phyloP scores from a whole-genome alignment of 2,113 vertebrate genomes.

The Sceloporus undulatus region DNA sequence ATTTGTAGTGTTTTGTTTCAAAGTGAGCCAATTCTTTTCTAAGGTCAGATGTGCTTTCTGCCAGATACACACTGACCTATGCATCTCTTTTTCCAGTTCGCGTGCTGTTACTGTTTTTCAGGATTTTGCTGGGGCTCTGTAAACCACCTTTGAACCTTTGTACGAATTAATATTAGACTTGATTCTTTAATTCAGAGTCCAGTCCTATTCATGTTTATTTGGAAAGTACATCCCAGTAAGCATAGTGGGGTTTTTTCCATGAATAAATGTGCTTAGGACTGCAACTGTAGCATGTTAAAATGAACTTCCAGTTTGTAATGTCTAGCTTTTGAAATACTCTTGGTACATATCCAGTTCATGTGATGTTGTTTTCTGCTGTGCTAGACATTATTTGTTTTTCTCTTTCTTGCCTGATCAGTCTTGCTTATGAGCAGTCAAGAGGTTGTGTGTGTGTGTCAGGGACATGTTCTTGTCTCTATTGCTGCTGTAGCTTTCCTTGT shows the following conservation, averaged over 20 bases:
- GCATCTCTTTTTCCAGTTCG: neutral
- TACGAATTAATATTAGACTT: neutral
- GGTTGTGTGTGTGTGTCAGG: neutral
- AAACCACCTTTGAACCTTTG: conserved; percentile 1
- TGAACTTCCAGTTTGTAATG: neutral
- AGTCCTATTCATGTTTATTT: conserved; percentile 4
- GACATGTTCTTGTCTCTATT: neutral
- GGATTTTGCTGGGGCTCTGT: neutral
- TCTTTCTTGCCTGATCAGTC: neutral
- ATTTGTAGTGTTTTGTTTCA: neutral
- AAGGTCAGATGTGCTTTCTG: neutral
- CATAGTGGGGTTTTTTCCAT: neutral
- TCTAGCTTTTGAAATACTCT: neutral
- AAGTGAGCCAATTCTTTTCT: neutral
- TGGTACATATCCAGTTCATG: neutral
- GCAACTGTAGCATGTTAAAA: neutral
- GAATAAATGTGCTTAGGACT: neutral
- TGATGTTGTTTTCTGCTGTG: neutral
- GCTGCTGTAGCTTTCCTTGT: neutral
- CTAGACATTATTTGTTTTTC: neutral
- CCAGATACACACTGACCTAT: neutral
- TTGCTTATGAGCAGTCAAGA: neutral
- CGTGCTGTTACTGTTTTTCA: neutral
- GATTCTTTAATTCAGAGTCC: neutral
- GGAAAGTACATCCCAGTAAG: neutral